A percentile compares a stretch with the other conserved stretches of the same genome.
Conservation (phyloP, 2,888 invertebrate genomes). For the Blomia tropicalis region DNA sequence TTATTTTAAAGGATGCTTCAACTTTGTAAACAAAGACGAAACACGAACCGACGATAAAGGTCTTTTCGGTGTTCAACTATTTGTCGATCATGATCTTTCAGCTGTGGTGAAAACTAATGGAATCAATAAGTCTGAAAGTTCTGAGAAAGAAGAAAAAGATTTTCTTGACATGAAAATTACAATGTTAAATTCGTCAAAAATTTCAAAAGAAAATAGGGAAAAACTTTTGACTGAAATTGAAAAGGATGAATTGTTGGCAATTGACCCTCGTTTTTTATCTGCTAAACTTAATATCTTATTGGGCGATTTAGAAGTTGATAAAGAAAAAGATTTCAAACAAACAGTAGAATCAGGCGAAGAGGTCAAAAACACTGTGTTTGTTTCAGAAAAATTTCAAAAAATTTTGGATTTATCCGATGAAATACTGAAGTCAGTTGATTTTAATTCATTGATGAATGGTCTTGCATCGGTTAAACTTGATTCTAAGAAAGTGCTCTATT, state of each 20-base stretch:
- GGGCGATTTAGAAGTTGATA: neutral
- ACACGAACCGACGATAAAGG: neutral
- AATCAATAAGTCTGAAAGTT: neutral
- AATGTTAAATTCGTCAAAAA: neutral
- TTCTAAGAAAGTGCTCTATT: conserved; percentile 32
- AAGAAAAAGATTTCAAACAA: neutral
- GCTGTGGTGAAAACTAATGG: neutral
- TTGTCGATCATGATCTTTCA: neutral
- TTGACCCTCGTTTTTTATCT: neutral
- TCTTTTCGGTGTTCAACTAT: neutral
- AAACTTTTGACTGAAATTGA: neutral
- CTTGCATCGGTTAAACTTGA: conserved; percentile 67
- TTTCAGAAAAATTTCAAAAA: neutral
- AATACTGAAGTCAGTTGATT: conserved; percentile 49
- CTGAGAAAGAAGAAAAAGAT: neutral
- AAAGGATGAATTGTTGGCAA: neutral
- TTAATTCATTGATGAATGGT: conserved; percentile 58
- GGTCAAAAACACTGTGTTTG: neutral
- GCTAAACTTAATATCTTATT: neutral
- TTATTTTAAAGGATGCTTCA: neutral
- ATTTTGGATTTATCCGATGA: conserved; percentile 29
- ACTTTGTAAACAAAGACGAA: neutral
- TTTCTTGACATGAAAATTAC: neutral
- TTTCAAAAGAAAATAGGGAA: neutral
- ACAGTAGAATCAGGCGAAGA: neutral